Evolutionary conservation across 1,140 invertebrate genomes (phyloP).

Genomic region (Brachionus angularis): DNA sequence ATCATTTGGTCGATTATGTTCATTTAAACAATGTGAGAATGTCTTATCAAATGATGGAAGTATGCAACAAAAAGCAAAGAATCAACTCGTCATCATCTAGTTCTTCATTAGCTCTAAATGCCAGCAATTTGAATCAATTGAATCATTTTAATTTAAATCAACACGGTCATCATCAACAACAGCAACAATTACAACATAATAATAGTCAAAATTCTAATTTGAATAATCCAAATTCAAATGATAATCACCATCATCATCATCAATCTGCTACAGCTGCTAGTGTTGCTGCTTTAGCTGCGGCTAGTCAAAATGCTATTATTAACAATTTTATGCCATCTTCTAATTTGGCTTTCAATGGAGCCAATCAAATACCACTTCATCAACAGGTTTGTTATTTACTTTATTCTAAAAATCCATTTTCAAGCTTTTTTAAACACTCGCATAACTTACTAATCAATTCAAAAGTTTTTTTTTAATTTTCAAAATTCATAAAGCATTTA

Average conservation of each 20-base stretch:
- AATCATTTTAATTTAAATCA: not conserved
- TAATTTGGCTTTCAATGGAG: slow-evolving; percentile 33
- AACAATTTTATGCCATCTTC: slow-evolving; percentile 39
- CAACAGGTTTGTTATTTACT: slow-evolving; percentile 14
- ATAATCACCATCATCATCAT: not conserved
- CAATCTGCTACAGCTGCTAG: slow-evolving; percentile 6
- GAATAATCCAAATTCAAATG: not conserved
- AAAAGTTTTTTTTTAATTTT: too few relatives aligned
- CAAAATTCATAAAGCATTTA: too few relatives aligned
- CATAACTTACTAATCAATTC: too few relatives aligned
- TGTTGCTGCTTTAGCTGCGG: not conserved
- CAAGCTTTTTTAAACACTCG: too few relatives aligned
- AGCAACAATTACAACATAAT: too few relatives aligned
- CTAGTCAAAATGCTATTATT: slow-evolving; percentile 27
- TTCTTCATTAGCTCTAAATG: not conserved
- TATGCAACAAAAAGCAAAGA: slow-evolving; percentile 39
- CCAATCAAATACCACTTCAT: slow-evolving; percentile 33
- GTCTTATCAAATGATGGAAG: slow-evolving; percentile 42
- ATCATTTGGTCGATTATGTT: slow-evolving; percentile 88
- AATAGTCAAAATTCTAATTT: not conserved
- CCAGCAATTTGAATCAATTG: not conserved
- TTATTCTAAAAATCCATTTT: too few relatives aligned
- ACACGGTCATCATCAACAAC: not conserved
- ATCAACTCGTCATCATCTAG: not conserved
- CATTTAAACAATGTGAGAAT: slow-evolving; percentile 74